Conservation (phyloP, 2,888 invertebrate genomes). For the Diogma glabrata region DNA sequence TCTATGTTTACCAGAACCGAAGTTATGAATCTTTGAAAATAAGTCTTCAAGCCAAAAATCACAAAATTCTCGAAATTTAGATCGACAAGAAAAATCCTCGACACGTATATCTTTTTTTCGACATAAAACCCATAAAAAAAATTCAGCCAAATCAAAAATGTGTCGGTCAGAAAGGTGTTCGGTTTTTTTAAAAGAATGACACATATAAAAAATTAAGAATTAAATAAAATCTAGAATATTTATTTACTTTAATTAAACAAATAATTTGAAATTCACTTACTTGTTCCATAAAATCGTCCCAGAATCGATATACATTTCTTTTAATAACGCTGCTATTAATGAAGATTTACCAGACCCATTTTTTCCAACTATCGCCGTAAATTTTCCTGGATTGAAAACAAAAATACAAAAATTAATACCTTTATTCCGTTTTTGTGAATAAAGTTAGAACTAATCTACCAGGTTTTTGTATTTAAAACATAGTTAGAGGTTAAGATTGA, state of each 20-base stretch:
- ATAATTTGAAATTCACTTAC: conserved; percentile 29
- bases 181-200: neutral
- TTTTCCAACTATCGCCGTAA: conserved; percentile 65
- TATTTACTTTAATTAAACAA: neutral
- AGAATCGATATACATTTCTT: conserved; percentile 59
- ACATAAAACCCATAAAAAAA: no score
- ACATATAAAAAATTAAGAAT: neutral
- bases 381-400: conserved; percentile 48
- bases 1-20: no score
- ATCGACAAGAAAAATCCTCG: no score
- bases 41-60: no score
- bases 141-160: no score
- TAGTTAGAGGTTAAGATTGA: no score
- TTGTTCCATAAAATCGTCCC: conserved; percentile 54
- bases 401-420: no score
- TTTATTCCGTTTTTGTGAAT: conserved; percentile 28
- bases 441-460: conserved; percentile 30
- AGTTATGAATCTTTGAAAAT: no score
- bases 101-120: no score
- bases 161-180: no score
- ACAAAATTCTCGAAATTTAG: no score
- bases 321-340: conserved; percentile 60
- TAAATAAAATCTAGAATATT: neutral
- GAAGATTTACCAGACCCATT: conserved; percentile 76
- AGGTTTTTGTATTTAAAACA: no score